Conservation (phyloP, 2,888 invertebrate genomes). For the Tenthredo distinguenda region DNA sequence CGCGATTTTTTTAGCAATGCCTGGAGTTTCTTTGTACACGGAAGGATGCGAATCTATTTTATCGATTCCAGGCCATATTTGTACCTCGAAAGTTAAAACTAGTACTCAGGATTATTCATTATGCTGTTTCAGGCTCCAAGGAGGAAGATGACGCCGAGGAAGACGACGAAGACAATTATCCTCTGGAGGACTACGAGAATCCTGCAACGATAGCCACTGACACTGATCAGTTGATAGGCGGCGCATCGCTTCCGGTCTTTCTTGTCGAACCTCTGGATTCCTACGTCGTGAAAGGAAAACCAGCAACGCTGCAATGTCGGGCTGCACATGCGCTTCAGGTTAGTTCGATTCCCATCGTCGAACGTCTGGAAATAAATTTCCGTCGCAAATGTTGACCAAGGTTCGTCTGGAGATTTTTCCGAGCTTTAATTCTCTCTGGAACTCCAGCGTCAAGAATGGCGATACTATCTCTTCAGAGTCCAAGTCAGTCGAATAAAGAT, state of each 20-base stretch:
- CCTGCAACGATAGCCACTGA: constrained; percentile 68
- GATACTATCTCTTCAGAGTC: background rate
- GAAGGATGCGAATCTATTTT: background rate
- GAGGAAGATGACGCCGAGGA: constrained; percentile 67
- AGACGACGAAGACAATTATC: constrained; percentile 68
- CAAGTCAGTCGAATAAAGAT: background rate
- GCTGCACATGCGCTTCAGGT: constrained; percentile 91
- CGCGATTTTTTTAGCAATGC: background rate
- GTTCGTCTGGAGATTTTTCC: background rate
- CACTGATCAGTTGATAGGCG: constrained; percentile 75
- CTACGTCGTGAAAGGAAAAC: constrained; percentile 94
- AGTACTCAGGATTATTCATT: constrained; percentile 15
- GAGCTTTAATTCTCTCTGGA: background rate
- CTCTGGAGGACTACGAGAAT: constrained; percentile 69
- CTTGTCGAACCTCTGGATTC: constrained; percentile 91
- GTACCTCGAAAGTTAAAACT: background rate
- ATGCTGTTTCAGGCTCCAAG: constrained; percentile 62
- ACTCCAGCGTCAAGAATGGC: background rate
- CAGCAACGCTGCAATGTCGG: constrained; percentile 90
- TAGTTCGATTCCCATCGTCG: background rate
- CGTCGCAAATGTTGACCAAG: background rate
- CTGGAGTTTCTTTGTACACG: background rate
- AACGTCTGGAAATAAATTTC: background rate
- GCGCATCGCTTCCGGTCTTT: constrained; percentile 90
- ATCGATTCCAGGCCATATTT: background rate